Evolutionary conservation across 2,113 vertebrate genomes (phyloP), one percentile per base, ranked within the genome.

Genomic region (Phoenicopterus ruber): DNA sequence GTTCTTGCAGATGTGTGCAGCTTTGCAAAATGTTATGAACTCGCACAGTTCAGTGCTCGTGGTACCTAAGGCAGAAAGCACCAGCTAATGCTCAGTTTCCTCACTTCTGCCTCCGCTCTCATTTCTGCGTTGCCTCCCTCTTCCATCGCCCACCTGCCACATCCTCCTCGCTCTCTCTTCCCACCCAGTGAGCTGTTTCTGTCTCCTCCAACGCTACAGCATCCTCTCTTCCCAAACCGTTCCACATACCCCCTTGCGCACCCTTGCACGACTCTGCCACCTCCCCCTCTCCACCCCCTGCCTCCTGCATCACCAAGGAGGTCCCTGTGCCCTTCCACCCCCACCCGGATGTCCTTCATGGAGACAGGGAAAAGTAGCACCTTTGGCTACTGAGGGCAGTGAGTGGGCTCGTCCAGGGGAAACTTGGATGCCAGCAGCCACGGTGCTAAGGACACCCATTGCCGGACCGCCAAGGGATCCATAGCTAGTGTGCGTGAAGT

Each of bases 161-260:
- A 84, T 94, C 81, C 84, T 87, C 91, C 81, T 89, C 7, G 0
- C 34, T 59, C 61, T 13, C 54, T 76, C 86, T 44, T 81, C 82
- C 70, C 83, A 95, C 40, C 46, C 65, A 61, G 44, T 5, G 61
- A 94, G 88, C 82, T 81, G 54, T 67, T 95, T 82, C 69, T 87
- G 86, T 80, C 70, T 94, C 91, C 78, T 94, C 89, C 90, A 77
- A 80, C 20, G 4, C 74, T 72, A 70, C 29, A 82, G 40, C 69
- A 84, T 31, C 63, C 16, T 61, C 22, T 67, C 65, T 70, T 92
- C 88, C 50, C 85, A 66, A 93, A 76, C 6, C 1, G 0, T 65
- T 82, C 79, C 62, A 50, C 13, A 12, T 4, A 79, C 4, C 13
- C 50, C 55, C 20, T 50, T 26, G 22, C 11, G 26, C 77, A 84